Conservation (phyloP, 2,797 vertebrate genomes). For the Pantherophis vulpinus region DNA sequence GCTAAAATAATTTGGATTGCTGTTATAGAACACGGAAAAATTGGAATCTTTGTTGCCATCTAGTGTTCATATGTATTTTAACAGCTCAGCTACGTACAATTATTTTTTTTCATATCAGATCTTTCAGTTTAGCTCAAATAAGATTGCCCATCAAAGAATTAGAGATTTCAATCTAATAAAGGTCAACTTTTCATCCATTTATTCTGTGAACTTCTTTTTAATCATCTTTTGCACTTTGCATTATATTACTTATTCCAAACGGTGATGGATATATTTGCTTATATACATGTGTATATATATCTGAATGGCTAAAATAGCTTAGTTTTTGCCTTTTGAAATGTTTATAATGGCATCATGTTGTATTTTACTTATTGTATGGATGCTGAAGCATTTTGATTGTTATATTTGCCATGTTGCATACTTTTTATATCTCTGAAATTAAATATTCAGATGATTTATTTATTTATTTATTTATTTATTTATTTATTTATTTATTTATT, state of each 20-base stretch:
- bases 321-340: neutral
- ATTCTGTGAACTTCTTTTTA: neutral
- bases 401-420: neutral
- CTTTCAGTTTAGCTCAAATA: neutral
- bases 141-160: neutral
- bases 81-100: neutral
- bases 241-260: neutral
- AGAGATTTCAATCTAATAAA: neutral
- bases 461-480: no score
- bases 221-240: neutral
- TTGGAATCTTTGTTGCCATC: neutral
- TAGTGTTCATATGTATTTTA: neutral
- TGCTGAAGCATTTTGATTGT: neutral
- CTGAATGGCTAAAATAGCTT: neutral
- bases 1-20: neutral
- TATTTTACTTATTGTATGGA: neutral
- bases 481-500: no score
- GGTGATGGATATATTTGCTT: neutral
- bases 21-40: neutral
- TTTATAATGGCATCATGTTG: neutral
- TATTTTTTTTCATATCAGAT: neutral
- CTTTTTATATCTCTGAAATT: neutral
- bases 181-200: neutral
- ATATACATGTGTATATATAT: neutral
- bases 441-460: neutral